Conservation (phyloP, 2,888 invertebrate genomes). For the Buathra laborator region DNA sequence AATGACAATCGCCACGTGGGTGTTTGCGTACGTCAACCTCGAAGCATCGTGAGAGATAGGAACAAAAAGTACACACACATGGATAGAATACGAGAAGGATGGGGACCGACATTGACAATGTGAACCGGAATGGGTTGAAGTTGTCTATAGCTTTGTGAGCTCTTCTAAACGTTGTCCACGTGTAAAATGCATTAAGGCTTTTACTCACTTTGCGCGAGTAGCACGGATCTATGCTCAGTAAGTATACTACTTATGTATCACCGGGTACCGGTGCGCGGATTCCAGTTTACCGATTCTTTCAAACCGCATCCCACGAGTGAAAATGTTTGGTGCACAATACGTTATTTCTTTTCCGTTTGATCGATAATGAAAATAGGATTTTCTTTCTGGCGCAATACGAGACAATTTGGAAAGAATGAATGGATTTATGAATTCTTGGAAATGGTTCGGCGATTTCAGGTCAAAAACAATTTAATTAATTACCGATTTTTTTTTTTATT, state of each 20-base stretch:
- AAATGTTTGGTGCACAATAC: constrained; percentile 25
- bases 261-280: constrained; percentile 29
- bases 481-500: no score
- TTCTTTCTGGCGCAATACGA: no score
- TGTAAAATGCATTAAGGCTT: constrained; percentile 38
- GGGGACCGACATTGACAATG: constrained; percentile 19
- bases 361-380: no score
- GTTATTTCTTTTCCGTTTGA: background rate
- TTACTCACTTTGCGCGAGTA: constrained; percentile 28
- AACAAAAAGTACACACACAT: background rate
- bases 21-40: background rate
- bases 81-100: background rate
- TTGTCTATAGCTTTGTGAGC: constrained; percentile 8
- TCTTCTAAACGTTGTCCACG: constrained; percentile 8
- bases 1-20: constrained; percentile 25
- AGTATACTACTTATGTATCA: constrained; percentile 31
- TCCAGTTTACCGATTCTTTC: constrained; percentile 49
- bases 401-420: no score
- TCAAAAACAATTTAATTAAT: no score
- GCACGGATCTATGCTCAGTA: constrained; percentile 45
- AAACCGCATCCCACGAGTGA: constrained; percentile 59
- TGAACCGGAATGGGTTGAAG: background rate
- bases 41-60: background rate
- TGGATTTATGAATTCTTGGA: no score
- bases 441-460: no score